Percentiles rank a stretch among this genome's conserved stretches.
These are phyloP conservation scores for Nipponacmea schrenckii DNA, from an alignment of 2,888 invertebrate species.

Conservation along the genomic window DNA sequence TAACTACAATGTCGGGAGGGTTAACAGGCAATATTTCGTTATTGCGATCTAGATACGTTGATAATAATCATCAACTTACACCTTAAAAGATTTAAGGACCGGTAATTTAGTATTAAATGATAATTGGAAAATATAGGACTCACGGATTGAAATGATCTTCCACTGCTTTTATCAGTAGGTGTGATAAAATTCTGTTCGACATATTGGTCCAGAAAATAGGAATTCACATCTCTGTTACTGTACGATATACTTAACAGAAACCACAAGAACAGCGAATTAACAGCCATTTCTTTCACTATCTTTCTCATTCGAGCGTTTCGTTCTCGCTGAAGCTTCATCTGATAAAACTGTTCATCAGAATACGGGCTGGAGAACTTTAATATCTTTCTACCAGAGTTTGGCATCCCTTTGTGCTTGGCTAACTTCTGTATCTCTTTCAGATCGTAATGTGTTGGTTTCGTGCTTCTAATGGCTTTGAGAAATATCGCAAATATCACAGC, in stretches of 20 bases:
- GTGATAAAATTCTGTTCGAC: conserved; percentile 17
- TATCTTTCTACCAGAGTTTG: conserved; percentile 41
- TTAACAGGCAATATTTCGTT: too few species aligned
- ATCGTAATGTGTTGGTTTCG: conserved; percentile 12
- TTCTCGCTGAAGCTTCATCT: background rate
- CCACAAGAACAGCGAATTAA: background rate
- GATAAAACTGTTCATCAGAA: background rate
- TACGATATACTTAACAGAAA: conserved; percentile 12
- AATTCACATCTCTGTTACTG: conserved; percentile 22
- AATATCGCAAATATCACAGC: conserved; percentile 17
- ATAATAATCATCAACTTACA: too few species aligned
- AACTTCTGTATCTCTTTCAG: conserved; percentile 41
- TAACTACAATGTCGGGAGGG: too few species aligned
- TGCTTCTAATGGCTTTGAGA: conserved; percentile 16
- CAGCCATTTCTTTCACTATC: background rate
- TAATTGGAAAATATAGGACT: too few species aligned
- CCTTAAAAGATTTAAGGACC: too few species aligned
- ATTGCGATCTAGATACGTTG: too few species aligned
- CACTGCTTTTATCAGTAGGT: background rate
- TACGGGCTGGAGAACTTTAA: background rate
- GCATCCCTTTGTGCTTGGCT: conserved; percentile 56
- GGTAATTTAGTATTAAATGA: too few species aligned
- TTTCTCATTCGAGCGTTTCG: background rate
- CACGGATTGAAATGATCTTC: too few species aligned
- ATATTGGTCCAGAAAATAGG: conserved; percentile 12